Percentiles rank a stretch among this genome's conserved stretches.
These are phyloP conservation scores for Agrochola lota DNA, from an alignment of 2,888 invertebrate species.

Conservation along the genomic window DNA sequence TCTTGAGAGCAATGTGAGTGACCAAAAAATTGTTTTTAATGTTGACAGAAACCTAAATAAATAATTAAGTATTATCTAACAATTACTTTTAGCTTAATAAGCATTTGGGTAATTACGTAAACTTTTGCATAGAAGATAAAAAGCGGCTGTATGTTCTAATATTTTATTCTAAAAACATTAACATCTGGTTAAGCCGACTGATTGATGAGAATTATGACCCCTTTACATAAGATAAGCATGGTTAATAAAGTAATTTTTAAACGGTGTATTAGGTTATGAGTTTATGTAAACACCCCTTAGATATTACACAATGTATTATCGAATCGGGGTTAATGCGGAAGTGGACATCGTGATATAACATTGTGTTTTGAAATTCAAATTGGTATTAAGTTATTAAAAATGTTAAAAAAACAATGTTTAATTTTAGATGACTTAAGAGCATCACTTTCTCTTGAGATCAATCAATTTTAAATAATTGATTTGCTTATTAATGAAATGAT, in stretches of 20 bases:
- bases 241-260: slow-evolving; percentile 25
- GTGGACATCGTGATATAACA: slow-evolving; percentile 39
- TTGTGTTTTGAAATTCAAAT: slow-evolving; percentile 27
- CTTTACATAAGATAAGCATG: slow-evolving; percentile 35
- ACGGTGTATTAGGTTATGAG: slow-evolving; percentile 8
- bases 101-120: slow-evolving; percentile 5
- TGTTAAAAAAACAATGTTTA: slow-evolving; percentile 5
- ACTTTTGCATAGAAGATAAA: background rate
- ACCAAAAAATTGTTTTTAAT: too few species aligned
- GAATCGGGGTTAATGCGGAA: slow-evolving; percentile 45
- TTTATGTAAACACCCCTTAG: slow-evolving; percentile 48
- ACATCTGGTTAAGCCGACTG: background rate
- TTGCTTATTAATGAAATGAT: slow-evolving; percentile 5
- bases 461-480: slow-evolving; percentile 2
- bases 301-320: slow-evolving; percentile 33
- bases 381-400: background rate
- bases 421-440: background rate
- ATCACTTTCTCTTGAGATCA: slow-evolving; percentile 28
- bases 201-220: slow-evolving; percentile 36
- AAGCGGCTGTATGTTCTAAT: background rate
- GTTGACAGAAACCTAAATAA: too few species aligned
- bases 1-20: too few species aligned
- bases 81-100: too few species aligned
- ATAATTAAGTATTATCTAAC: too few species aligned
- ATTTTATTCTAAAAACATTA: background rate